Percentiles rank a stretch among this genome's conserved stretches.
These are phyloP conservation scores for Rhizoglyphus robini DNA, from an alignment of 1,140 invertebrate genomes.

Conservation along the genomic window DNA sequence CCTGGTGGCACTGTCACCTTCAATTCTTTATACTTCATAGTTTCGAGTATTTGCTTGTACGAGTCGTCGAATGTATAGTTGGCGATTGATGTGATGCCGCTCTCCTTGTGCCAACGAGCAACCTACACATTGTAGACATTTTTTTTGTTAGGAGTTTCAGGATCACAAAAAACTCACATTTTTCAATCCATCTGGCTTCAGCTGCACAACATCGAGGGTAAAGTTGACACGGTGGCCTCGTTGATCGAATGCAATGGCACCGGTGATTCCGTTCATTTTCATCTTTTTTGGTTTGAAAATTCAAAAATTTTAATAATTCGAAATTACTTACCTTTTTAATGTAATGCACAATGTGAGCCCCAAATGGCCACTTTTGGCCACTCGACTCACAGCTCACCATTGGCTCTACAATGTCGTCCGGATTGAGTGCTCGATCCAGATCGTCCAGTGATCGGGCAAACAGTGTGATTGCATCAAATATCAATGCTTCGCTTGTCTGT, in stretches of 20 bases:
- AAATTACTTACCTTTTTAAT: neutral
- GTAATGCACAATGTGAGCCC: neutral
- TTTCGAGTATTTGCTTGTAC: neutral
- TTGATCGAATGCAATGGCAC: constrained; percentile 81
- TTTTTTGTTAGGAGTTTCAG: too few species aligned
- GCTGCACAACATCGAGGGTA: constrained; percentile 60
- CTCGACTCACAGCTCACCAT: neutral
- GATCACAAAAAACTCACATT: too few species aligned
- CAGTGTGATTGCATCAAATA: constrained; percentile 36
- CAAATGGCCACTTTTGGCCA: neutral
- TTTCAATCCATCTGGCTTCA: constrained; percentile 13
- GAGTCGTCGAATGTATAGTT: constrained; percentile 14
- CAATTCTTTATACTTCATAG: constrained; percentile 17
- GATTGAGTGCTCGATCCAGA: constrained; percentile 24
- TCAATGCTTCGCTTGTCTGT: constrained; percentile 41
- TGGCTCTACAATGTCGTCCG: constrained; percentile 41
- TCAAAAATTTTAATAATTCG: neutral
- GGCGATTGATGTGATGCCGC: neutral
- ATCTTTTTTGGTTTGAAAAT: neutral
- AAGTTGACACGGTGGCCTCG: constrained; percentile 80
- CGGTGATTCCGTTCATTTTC: constrained; percentile 52
- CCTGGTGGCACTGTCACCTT: neutral
- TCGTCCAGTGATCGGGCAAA: constrained; percentile 34
- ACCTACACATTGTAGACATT: too few species aligned
- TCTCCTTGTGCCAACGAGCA: neutral